Evolutionary conservation across 2,113 vertebrate genomes (phyloP).

Genomic region (Gavia stellata): DNA sequence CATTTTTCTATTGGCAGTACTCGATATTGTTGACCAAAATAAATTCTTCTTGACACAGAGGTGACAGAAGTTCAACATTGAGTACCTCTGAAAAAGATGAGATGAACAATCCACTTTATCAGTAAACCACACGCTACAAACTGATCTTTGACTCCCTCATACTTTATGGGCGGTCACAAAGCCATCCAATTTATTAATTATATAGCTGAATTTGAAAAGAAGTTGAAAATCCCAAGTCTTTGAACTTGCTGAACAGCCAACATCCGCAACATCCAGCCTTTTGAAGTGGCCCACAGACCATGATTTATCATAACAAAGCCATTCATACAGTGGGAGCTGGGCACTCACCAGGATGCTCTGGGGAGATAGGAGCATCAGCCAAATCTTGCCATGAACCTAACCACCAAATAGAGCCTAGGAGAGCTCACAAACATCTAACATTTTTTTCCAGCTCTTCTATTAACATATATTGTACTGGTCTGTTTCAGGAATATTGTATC

Average conservation of each 20-base stretch:
- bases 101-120: not conserved
- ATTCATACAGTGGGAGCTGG: not conserved
- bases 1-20: not conserved
- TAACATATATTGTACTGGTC: accelerated
- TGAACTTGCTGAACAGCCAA: not conserved
- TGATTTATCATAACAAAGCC: not conserved
- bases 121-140: not conserved
- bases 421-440: not conserved
- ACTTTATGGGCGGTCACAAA: not conserved
- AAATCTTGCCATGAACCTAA: not conserved
- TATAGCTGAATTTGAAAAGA: not conserved
- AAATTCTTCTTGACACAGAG: not conserved
- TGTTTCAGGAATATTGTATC: not conserved
- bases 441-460: not conserved
- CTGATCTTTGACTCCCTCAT: not conserved
- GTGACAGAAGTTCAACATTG: not conserved
- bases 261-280: not conserved
- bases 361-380: not conserved
- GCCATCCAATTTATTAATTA: not conserved
- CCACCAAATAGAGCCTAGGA: accelerated
- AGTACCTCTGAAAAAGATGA: not conserved
- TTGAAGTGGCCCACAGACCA: not conserved
- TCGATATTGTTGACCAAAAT: not conserved
- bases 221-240: not conserved
- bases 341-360: accelerated